phyloP scores from a whole-genome alignment of 1,140 invertebrate species.

The Anagrus nilaparvatae region DNA sequence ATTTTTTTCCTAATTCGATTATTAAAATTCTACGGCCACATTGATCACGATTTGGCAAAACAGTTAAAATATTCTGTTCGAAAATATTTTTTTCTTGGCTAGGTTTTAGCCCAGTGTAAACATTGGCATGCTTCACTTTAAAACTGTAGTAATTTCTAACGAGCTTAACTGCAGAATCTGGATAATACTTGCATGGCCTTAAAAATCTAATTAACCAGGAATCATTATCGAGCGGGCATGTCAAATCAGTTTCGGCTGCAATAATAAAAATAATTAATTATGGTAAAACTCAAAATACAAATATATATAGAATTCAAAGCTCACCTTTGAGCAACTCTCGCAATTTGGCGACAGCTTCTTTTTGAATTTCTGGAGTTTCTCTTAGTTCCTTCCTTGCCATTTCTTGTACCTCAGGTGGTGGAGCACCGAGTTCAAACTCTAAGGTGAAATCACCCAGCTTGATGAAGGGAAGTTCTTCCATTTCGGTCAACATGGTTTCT shows the following conservation, averaged over 20 bases:
- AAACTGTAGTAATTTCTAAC: slow-evolving; percentile 72
- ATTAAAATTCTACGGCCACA: slow-evolving; percentile 60
- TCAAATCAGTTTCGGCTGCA: slow-evolving; percentile 58
- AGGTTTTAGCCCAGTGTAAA: slow-evolving; percentile 60
- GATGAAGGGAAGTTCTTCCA: slow-evolving; percentile 52
- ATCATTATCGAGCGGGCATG: slow-evolving; percentile 59
- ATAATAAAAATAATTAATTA: slow-evolving; percentile 13
- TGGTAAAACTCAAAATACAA: no score
- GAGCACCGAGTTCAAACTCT: slow-evolving; percentile 56
- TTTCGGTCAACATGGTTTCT: slow-evolving; percentile 57
- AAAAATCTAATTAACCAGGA: slow-evolving; percentile 65
- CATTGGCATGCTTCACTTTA: slow-evolving; percentile 62
- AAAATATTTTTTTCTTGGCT: slow-evolving; percentile 66
- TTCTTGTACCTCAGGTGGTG: slow-evolving; percentile 50
- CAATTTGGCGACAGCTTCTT: slow-evolving; percentile 51
- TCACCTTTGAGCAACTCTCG: slow-evolving; percentile 60
- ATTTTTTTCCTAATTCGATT: slow-evolving; percentile 71
- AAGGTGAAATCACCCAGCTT: slow-evolving; percentile 57
- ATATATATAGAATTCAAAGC: no score
- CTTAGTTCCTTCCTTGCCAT: slow-evolving; percentile 62
- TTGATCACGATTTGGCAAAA: slow-evolving; percentile 66
- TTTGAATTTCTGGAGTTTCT: slow-evolving; percentile 56
- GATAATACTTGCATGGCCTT: slow-evolving; percentile 71
- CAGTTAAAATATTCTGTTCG: slow-evolving; percentile 63
- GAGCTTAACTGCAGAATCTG: slow-evolving; percentile 61